A percentile compares a stretch with the other conserved stretches of the same genome.
phyloP scores from a whole-genome alignment of 2,888 invertebrate genomes.

The Drosophila austrosaltans region DNA sequence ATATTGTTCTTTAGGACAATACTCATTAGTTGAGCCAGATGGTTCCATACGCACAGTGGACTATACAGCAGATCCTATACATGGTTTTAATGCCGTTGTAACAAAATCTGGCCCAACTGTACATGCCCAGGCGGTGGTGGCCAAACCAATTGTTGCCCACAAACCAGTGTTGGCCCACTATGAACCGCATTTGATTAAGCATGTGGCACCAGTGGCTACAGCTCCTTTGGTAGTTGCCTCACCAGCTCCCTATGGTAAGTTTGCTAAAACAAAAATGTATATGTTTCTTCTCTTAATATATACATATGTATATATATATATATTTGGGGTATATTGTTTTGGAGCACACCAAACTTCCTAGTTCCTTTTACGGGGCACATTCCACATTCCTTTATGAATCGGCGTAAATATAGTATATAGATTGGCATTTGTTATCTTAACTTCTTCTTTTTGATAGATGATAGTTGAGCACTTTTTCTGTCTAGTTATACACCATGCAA shows the following conservation, averaged over 20 bases:
- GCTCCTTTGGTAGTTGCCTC: slow-evolving; percentile 78
- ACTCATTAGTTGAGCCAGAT: slow-evolving; percentile 83
- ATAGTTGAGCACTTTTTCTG: not conserved
- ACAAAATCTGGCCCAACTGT: slow-evolving; percentile 83
- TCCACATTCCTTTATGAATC: too few relatives aligned
- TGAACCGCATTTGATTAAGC: slow-evolving; percentile 66
- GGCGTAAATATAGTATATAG: not conserved
- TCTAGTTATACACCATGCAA: slow-evolving; percentile 7
- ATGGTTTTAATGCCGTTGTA: slow-evolving; percentile 83
- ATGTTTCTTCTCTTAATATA: not conserved
- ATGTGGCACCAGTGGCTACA: slow-evolving; percentile 73
- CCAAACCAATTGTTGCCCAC: slow-evolving; percentile 80
- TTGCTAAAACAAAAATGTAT: not conserved
- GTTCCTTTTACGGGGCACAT: not conserved
- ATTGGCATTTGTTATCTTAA: too few relatives aligned
- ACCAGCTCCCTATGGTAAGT: slow-evolving; percentile 83
- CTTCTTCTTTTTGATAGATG: not conserved
- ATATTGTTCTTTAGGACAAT: slow-evolving; percentile 78
- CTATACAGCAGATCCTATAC: slow-evolving; percentile 83
- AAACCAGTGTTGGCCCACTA: slow-evolving; percentile 80
- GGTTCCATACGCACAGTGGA: slow-evolving; percentile 83
- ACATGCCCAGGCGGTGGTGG: slow-evolving; percentile 81
- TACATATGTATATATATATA: too few relatives aligned
- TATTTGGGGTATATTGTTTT: too few relatives aligned
- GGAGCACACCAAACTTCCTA: not conserved